phyloP scores from a whole-genome alignment of 2,888 invertebrate genomes.

The Achlya flavicornis region DNA sequence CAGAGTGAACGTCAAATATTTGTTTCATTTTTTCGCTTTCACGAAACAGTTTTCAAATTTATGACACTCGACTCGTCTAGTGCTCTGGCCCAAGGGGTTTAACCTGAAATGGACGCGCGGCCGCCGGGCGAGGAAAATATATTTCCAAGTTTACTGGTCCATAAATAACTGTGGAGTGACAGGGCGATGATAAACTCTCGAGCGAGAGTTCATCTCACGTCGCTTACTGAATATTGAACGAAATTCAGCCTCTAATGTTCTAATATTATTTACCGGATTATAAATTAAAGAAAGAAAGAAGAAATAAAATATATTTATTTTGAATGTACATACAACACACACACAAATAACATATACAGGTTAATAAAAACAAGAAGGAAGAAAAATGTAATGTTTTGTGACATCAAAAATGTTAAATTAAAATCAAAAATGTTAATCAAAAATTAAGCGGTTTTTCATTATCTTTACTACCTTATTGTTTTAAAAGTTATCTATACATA shows the following conservation, averaged over 20 bases:
- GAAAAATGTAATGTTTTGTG: no score
- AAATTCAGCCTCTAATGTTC: conserved; percentile 54
- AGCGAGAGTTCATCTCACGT: conserved; percentile 76
- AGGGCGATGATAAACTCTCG: conserved; percentile 80
- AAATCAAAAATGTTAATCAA: no score
- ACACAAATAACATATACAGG: no score
- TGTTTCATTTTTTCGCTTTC: conserved; percentile 76
- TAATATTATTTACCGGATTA: conserved; percentile 54
- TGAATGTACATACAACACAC: no score
- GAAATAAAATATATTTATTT: no score
- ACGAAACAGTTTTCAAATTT: conserved; percentile 81
- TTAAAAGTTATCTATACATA: neutral
- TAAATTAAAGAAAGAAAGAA: no score
- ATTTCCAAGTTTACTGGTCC: conserved; percentile 83
- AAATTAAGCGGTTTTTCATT: conserved; percentile 24
- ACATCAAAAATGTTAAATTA: no score
- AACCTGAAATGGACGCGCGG: conserved; percentile 81
- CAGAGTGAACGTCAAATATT: conserved; percentile 68
- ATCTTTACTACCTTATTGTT: neutral
- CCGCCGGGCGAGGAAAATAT: conserved; percentile 78
- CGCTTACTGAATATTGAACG: conserved; percentile 77
- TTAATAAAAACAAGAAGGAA: no score
- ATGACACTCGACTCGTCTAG: conserved; percentile 82
- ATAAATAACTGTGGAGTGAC: conserved; percentile 83
- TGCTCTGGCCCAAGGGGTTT: conserved; percentile 79